Evolutionary conservation across 2,113 vertebrate genomes (phyloP), one percentile per base, ranked within the genome.

Genomic region (Rafetus swinhoei): DNA sequence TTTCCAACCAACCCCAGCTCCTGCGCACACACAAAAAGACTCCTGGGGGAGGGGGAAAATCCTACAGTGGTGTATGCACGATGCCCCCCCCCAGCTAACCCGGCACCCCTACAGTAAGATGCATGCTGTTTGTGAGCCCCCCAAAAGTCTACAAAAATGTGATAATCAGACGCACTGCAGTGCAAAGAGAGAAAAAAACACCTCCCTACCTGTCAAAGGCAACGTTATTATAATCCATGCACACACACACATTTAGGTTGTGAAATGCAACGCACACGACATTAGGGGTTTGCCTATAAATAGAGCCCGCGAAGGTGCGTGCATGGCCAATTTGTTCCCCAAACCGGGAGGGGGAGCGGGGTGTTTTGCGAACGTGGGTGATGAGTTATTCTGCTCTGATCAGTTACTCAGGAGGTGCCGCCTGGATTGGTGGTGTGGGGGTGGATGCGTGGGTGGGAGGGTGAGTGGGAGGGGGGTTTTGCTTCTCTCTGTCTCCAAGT

Each of bases 391-490:
- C 94, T 97, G 96, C 96, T 96, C 96, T 95, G 96, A 97, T 97
- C 98, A 94, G 97, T 97, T 98, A 97, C 94, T 94, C 94, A 79
- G 96, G 95, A 97, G 97, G 95, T 93, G 96, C 92, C 95, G 94
- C 39, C 39, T 45, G 94, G 93, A 90, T 86, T 83, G 93, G 93
- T 86, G 93, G 93, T 95, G 94, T 90, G 97, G 92, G 96, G 97
- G 97, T 85, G 96, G 95, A 92, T 52, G 89, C 76, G 94, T 94
- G 97, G 97, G 97, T 90, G 96, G 97, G 95, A 96, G 97, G 82
- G 72, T 50, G 88, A 52, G 85, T 50, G 85, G 81, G 81, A 81
- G 81, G 74, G 76, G 90, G 90, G 56, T 62, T 83, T 82, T 76
- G 90, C 92, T 88, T 72, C 92, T 91, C 85, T 82, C 88, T 95